These are phyloP conservation scores for Lycopodina hypogea DNA, from an alignment of 37 sponge, comb jelly and placozoan species.

Conservation along the genomic window DNA sequence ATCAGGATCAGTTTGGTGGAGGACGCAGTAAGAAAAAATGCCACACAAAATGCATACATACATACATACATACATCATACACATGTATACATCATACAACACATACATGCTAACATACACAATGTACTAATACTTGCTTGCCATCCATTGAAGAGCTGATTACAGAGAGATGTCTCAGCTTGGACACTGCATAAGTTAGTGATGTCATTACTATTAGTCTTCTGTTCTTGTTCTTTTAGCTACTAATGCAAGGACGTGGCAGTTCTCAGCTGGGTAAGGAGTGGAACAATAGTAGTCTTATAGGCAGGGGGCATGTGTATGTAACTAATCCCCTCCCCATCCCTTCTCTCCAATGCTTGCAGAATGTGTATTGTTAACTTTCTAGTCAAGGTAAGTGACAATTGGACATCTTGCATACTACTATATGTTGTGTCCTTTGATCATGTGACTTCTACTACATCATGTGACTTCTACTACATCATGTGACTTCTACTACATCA, in stretches of 20 bases:
- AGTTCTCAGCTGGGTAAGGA: constrained; percentile 50
- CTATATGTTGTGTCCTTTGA: no score
- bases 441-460: background rate
- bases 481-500: no score
- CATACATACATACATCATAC: no score
- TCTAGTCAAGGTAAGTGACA: constrained; percentile 15
- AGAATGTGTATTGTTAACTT: constrained; percentile 42
- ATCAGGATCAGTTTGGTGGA: constrained; percentile 8
- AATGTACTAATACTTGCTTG: no score
- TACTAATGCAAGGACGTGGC: constrained; percentile 17
- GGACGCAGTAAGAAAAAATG: background rate
- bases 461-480: no score
- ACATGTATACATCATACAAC: background rate
- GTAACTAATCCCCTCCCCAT: no score
- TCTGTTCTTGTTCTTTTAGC: background rate
- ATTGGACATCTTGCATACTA: background rate
- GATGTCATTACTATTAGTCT: background rate
- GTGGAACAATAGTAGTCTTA: background rate
- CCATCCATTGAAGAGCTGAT: no score
- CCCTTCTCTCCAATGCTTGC: background rate
- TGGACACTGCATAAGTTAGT: no score
- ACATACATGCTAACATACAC: background rate
- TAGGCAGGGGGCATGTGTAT: background rate
- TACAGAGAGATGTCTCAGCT: no score
- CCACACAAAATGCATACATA: no score